A percentile compares a stretch with the other conserved stretches of the same genome.
These are phyloP conservation scores for Dryas iulia DNA, from an alignment of 1,140 invertebrate genomes.

Conservation along the genomic window DNA sequence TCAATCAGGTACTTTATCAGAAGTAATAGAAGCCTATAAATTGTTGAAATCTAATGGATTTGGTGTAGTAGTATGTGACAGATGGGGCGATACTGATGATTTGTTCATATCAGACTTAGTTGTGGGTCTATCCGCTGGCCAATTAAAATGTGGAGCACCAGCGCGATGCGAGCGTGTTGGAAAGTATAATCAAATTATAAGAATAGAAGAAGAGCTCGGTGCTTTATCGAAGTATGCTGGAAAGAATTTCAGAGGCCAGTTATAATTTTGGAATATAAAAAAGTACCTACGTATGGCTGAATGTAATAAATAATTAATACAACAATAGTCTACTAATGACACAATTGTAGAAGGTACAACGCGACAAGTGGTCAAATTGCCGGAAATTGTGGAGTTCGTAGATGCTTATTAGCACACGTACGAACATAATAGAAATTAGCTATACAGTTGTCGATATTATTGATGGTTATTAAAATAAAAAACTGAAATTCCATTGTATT, in stretches of 20 bases:
- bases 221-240: constrained; percentile 94
- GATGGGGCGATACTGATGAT: constrained; percentile 96
- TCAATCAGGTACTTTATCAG: constrained; percentile 97
- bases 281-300: not conserved
- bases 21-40: constrained; percentile 95
- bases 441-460: not conserved
- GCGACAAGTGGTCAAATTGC: constrained; percentile 55
- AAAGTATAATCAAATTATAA: constrained; percentile 98
- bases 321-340: not conserved
- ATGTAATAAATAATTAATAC: not conserved
- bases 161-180: constrained; percentile 97
- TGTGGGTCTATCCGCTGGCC: constrained; percentile 97
- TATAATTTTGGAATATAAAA: constrained; percentile 12
- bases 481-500: no score
- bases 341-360: constrained; percentile 11
- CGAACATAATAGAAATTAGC: not conserved
- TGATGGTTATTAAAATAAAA: no score
- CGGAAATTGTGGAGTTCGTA: constrained; percentile 43
- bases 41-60: constrained; percentile 94
- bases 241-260: constrained; percentile 89
- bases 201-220: constrained; percentile 98
- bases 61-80: constrained; percentile 97
- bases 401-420: not conserved
- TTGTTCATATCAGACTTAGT: constrained; percentile 98
- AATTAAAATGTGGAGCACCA: constrained; percentile 98